Evolutionary conservation across 2,888 invertebrate species (phyloP), one percentile per base, ranked within the genome.

Genomic region (Unio delphinus): DNA sequence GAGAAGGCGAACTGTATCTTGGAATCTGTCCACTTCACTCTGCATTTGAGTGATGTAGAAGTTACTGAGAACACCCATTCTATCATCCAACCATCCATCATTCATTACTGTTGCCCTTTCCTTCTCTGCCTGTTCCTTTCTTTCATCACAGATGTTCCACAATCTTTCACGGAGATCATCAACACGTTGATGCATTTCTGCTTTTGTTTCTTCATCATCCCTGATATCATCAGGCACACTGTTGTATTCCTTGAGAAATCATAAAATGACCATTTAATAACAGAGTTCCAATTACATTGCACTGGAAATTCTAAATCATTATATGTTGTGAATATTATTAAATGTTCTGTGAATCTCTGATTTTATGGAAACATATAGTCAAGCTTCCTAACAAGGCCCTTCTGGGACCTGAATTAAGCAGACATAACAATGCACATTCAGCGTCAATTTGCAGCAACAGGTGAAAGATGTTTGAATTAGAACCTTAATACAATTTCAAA

Each of bases 41-140:
- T 90, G 90, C 87, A 89, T 88, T 65, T 87, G 68, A 0, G 89
- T 88, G 67, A 90, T 83, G 75, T 89, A 90, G 74, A 86, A 87
- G 79, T 90, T 90, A 71, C 83, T 85, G 26, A 90, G 81, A 26
- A 90, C 76, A 1, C 89, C 89, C n/a, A 89, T 74, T 66, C 86
- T 73, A 72, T 90, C 90, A 6, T 89, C 88, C 61, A 90, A 71
- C 90, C 90, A 90, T 20, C 90, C 89, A 70, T 90, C 88, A 45
- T 78, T 81, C 71, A 88, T 86, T 28, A 88, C 82, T 4, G 78
- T 75, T 65, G 85, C 83, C 28, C 87, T 75, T 72, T 89, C 89
- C 11, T 70, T 69, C 76, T 90, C 90, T 0, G 90, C 89, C 69
- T 87, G 83, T 54, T 86, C 86, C 68, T 90, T 90, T 30, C 89